Conservation (phyloP, 2,888 invertebrate genomes). For the Callyntrura sp. region DNA sequence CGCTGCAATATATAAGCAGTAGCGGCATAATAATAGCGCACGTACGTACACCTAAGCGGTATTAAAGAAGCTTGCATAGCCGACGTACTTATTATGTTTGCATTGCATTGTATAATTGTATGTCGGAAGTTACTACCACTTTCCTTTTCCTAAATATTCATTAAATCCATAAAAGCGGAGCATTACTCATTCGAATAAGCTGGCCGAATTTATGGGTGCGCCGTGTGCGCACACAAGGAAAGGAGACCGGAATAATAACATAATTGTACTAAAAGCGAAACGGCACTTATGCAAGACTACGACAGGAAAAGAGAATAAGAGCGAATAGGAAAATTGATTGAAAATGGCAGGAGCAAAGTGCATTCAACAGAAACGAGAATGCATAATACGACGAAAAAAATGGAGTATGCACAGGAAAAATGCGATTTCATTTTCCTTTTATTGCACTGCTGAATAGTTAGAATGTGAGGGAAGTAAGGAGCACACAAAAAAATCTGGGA, state of each 20-base stretch:
- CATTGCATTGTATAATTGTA: background rate
- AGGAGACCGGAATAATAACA: too few relatives aligned
- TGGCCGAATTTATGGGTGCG: slow-evolving; percentile 12
- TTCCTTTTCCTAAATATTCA: slow-evolving; percentile 57
- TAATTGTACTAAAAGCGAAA: slow-evolving; percentile 4
- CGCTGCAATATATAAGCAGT: background rate
- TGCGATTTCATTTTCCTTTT: slow-evolving; percentile 61
- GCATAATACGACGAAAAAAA: slow-evolving; percentile 12
- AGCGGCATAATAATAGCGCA: background rate
- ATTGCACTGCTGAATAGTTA: slow-evolving; percentile 47
- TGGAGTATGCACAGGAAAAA: slow-evolving; percentile 34
- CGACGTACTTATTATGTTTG: background rate
- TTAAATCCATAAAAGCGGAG: slow-evolving; percentile 64
- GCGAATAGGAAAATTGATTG: slow-evolving; percentile 66
- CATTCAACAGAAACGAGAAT: background rate
- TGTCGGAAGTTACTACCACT: slow-evolving; percentile 10
- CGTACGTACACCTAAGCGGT: background rate
- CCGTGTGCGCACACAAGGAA: too few relatives aligned
- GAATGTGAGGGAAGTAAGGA: background rate
- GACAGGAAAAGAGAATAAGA: slow-evolving; percentile 34
- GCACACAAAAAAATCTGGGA: slow-evolving; percentile 60
- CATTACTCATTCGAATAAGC: slow-evolving; percentile 58
- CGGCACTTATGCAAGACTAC: background rate
- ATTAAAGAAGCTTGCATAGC: background rate
- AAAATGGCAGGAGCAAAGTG: slow-evolving; percentile 54